Conservation (phyloP, 2,888 invertebrate genomes). For the Chironomus tentans region DNA sequence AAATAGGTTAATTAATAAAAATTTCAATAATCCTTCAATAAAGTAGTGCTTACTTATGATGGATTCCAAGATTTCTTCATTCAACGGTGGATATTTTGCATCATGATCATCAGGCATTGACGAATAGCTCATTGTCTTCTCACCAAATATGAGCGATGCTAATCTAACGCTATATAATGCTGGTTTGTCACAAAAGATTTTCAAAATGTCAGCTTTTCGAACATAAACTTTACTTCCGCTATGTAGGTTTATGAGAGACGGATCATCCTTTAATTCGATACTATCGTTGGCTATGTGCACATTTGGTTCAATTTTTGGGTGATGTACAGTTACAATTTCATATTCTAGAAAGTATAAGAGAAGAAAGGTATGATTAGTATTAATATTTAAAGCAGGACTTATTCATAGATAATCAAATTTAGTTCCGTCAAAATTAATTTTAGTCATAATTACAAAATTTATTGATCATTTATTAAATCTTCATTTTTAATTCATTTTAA, state of each 20-base stretch:
- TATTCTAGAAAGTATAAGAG: too few species aligned
- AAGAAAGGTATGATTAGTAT: too few species aligned
- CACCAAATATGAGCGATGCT: constrained; percentile 38
- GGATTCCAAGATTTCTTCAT: constrained; percentile 35
- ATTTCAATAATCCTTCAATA: too few species aligned
- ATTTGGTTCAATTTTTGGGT: too few species aligned
- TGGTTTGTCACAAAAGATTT: constrained; percentile 37
- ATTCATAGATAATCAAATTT: too few species aligned
- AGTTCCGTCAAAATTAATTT: too few species aligned
- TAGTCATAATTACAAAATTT: too few species aligned
- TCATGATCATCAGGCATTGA: constrained; percentile 12
- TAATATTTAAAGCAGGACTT: too few species aligned
- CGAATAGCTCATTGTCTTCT: constrained; percentile 29
- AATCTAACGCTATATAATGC: constrained; percentile 39
- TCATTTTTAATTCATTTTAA: too few species aligned
- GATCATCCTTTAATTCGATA: neutral
- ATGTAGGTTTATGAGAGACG: constrained; percentile 36
- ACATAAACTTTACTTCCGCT: constrained; percentile 38
- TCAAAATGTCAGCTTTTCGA: constrained; percentile 36
- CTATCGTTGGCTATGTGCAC: too few species aligned
- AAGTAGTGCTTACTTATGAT: constrained; percentile 39
- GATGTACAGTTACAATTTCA: too few species aligned
- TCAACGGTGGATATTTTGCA: constrained; percentile 31
- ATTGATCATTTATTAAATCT: too few species aligned
- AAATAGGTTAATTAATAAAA: constrained; percentile 20